These are phyloP conservation scores for Bactericera cockerelli DNA, from an alignment of 1,140 invertebrate genomes.

Conservation along the genomic window DNA sequence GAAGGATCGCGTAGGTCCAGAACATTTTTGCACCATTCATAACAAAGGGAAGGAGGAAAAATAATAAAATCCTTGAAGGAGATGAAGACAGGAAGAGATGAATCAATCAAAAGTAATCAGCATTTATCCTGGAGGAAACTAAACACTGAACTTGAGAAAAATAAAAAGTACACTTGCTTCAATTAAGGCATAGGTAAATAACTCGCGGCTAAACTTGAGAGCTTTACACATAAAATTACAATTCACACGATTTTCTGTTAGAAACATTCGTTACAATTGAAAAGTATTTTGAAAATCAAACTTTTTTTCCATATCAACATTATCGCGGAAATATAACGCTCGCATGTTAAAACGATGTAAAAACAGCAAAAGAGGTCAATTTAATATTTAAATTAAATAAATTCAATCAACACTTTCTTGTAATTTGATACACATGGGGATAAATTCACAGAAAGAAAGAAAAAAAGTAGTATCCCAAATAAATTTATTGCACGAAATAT, in stretches of 20 bases:
- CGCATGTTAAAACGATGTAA: no score
- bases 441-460: no score
- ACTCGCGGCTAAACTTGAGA: no score
- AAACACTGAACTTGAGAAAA: neutral
- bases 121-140: neutral
- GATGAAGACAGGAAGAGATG: neutral
- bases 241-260: no score
- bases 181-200: no score
- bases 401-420: no score
- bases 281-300: conserved; percentile 2
- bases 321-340: neutral
- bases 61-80: neutral
- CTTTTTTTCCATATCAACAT: neutral
- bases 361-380: no score
- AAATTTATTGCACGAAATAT: no score
- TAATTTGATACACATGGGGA: no score
- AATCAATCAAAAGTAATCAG: neutral
- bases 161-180: neutral
- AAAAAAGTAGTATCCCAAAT: no score
- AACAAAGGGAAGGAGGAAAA: neutral
- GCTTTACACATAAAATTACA: no score
- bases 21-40: conserved; percentile 5
- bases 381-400: no score
- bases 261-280: neutral
- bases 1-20: neutral